Evolutionary conservation across 2,113 vertebrate species (phyloP).

Genomic region (Triplophysa dalaica): DNA sequence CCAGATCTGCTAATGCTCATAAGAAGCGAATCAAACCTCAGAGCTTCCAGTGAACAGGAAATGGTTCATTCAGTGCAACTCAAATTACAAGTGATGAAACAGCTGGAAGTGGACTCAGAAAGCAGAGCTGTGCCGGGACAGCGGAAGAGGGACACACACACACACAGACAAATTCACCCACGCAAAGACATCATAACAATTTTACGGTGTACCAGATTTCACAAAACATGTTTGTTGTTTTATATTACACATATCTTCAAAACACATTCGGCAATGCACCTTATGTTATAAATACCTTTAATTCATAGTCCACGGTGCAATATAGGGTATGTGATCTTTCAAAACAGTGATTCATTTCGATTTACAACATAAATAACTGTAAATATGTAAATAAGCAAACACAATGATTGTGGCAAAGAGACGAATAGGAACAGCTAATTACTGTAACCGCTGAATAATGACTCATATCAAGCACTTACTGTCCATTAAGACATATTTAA

Average conservation of each 20-base stretch:
- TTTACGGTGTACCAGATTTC: too few relatives aligned
- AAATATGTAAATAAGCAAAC: neutral
- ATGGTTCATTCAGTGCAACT: conserved; percentile 71
- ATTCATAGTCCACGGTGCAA: neutral
- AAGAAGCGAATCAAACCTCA: conserved; percentile 56
- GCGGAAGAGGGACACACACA: too few relatives aligned
- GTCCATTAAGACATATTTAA: neutral
- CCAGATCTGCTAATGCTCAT: conserved; percentile 58
- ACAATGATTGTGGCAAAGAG: neutral
- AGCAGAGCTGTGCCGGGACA: conserved; percentile 58
- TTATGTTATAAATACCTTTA: neutral
- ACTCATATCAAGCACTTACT: neutral
- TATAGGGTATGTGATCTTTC: neutral
- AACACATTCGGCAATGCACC: too few relatives aligned
- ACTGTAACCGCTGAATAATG: neutral
- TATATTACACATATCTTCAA: too few relatives aligned
- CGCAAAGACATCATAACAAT: neutral
- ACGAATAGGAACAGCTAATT: neutral
- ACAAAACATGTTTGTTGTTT: too few relatives aligned
- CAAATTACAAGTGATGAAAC: conserved; percentile 73
- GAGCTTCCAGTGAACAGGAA: conserved; percentile 64
- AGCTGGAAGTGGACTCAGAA: conserved; percentile 56
- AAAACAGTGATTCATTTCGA: neutral
- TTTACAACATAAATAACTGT: too few relatives aligned
- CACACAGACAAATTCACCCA: conserved; percentile 31